Evolutionary conservation across 2,113 vertebrate species (phyloP), one percentile per base, ranked within the genome.

Genomic region (Nothobranchius kuhntae): DNA sequence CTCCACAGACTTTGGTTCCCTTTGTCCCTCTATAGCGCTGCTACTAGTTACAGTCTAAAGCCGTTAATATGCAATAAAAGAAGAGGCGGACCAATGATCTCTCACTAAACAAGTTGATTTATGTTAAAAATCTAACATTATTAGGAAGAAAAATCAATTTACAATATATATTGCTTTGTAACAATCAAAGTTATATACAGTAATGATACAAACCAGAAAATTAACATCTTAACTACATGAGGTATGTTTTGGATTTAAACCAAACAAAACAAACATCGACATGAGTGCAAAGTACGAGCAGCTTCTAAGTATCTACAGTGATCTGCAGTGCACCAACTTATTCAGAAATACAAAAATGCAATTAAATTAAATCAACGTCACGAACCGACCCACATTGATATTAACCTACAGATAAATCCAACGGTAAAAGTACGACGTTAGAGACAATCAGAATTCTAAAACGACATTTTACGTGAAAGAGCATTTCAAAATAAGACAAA

Each of bases 111-210:
- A 70, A 69, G 65, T 80, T 15, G 40, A 73, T 82, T 84, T 82
- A n/a, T 66, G 78, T 85, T 88, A 91, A 86, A 88, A 89, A 87
- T 85, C 62, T 77, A 84, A 87, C 77, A 82, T 86, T 88, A 87
- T 79, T 78, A 66, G 73, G 69, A 78, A 83, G 68, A 77, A 77
- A 51, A 89, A 73, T 82, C 24, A 77, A 84, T 89, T 60, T 88
- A 87, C 82, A 90, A 56, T 82, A 78, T 81, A 89, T 93, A 93
- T 93, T 93, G 92, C 92, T 93, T 91, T 63, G 67, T 86, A 90
- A 92, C 86, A 78, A 78, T 89, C 73, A 80, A 73, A 78, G 60
- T 78, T 77, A 87, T 78, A 13, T 86, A 86, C 81, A 87, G 59
- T 53, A 68, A 82, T 84, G 67, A 81, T 63, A 81, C 13, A 71